Percentiles rank a stretch among this genome's conserved stretches.
These are phyloP conservation scores for Eulacestoma nigropectus DNA, from an alignment of 2,113 vertebrate genomes.

Conservation along the genomic window DNA sequence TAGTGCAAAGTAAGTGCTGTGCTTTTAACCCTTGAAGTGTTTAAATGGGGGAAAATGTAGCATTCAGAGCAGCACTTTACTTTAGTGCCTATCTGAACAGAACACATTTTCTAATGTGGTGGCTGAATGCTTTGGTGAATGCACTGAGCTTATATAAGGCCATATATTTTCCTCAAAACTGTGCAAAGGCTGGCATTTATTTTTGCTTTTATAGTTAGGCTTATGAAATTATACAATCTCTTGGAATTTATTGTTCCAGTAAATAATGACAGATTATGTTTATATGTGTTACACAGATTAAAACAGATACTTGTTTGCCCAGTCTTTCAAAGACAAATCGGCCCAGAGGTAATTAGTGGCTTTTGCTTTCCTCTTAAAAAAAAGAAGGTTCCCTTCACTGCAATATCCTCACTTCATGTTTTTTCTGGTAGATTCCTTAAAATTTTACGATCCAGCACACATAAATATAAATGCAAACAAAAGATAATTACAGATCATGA, in stretches of 20 bases:
- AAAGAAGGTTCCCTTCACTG: background rate
- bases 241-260: background rate
- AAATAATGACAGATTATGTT: background rate
- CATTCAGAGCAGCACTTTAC: background rate
- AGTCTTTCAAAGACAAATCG: background rate
- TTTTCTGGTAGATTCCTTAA: constrained; percentile 34
- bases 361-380: background rate
- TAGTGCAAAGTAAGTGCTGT: background rate
- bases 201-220: background rate
- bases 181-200: background rate
- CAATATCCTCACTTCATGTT: constrained; percentile 13
- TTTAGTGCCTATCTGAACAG: background rate
- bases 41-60: background rate
- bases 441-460: background rate
- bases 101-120: background rate
- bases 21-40: constrained; percentile 36
- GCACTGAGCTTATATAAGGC: background rate
- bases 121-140: background rate
- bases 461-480: background rate
- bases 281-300: background rate
- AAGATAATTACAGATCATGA: background rate
- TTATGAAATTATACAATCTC: background rate
- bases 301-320: background rate
- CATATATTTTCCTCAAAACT: background rate
- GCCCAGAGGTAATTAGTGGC: background rate